phyloP scores from a whole-genome alignment of 2,113 vertebrate genomes.

The Leptobrachium leishanense region DNA sequence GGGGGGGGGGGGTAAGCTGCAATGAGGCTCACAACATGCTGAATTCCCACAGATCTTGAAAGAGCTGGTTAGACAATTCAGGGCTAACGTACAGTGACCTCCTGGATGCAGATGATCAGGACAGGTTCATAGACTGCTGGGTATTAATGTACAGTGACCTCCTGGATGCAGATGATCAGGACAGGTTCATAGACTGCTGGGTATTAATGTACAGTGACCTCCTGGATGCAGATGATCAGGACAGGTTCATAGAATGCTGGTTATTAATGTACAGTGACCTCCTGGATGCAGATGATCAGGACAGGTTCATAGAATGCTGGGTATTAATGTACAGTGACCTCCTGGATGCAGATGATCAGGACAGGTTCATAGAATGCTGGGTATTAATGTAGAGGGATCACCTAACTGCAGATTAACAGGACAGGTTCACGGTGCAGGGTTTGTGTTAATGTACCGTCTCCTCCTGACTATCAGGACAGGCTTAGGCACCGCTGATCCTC shows the following conservation, averaged over 20 bases:
- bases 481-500: background rate
- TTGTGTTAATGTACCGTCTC: background rate
- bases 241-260: no score
- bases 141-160: background rate
- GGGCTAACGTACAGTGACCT: no score
- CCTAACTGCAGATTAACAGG: background rate
- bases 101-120: no score
- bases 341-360: conserved; percentile 2
- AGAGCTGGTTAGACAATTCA: background rate
- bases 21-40: background rate
- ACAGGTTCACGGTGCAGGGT: no score
- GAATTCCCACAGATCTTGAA: background rate
- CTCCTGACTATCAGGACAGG: conserved; percentile 13
- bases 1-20: background rate
- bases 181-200: background rate
- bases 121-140: background rate
- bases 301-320: background rate
- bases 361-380: background rate
- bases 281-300: background rate
- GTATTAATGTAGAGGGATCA: background rate
- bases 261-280: background rate
- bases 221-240: no score
- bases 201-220: background rate
- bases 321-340: background rate
- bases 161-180: background rate